Conservation (phyloP, 2,113 vertebrate genomes). For the Ardeotis arabs region DNA sequence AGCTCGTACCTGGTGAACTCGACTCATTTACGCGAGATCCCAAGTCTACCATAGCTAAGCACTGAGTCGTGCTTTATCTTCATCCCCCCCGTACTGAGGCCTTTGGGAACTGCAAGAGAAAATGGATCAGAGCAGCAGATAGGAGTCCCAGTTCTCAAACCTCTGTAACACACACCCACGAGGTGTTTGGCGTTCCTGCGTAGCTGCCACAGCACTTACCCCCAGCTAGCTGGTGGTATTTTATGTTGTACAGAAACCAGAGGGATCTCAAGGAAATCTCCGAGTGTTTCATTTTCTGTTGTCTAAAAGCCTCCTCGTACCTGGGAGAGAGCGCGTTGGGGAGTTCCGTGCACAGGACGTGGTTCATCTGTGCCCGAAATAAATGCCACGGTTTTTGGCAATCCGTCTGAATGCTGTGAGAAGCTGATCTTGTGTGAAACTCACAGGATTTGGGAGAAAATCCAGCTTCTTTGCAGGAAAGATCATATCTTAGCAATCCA, state of each 20-base stretch:
- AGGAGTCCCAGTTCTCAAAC: neutral
- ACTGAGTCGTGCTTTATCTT: neutral
- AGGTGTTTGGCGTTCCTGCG: neutral
- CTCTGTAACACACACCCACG: neutral
- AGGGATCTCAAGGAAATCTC: neutral
- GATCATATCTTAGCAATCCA: neutral
- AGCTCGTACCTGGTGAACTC: neutral
- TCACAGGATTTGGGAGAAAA: neutral
- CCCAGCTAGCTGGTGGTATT: neutral
- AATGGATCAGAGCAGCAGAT: neutral
- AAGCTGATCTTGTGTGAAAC: neutral
- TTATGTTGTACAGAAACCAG: neutral
- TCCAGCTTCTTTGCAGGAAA: neutral
- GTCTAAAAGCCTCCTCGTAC: neutral
- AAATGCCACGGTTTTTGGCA: neutral
- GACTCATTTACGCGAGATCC: neutral
- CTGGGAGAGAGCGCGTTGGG: neutral
- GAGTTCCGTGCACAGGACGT: neutral
- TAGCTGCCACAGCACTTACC: fast-evolving
- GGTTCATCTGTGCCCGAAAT: neutral
- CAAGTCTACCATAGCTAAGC: neutral
- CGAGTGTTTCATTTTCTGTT: neutral
- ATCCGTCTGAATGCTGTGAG: neutral
- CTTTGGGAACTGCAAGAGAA: neutral
- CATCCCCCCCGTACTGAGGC: neutral